A percentile compares a stretch with the other conserved stretches of the same genome.
phyloP scores from a whole-genome alignment of 2,113 vertebrate genomes.

The Excalfactoria chinensis region DNA sequence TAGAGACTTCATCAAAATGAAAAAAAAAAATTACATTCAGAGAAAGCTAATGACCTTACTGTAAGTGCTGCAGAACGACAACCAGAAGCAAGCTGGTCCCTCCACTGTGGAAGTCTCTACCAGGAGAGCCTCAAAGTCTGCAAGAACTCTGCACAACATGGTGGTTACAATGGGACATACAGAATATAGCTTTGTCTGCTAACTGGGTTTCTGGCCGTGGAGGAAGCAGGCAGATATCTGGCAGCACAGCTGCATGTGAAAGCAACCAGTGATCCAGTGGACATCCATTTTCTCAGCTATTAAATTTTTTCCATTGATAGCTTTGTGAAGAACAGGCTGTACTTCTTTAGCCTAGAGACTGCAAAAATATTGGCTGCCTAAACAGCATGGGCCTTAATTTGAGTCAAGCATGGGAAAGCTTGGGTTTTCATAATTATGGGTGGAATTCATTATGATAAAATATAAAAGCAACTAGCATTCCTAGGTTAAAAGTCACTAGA shows the following conservation, averaged over 20 bases:
- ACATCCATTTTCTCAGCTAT: neutral
- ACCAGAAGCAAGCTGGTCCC: neutral
- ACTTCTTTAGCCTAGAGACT: neutral
- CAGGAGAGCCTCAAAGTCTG: neutral
- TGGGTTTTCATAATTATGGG: neutral
- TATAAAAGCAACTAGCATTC: conserved; percentile 17
- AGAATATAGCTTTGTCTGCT: neutral
- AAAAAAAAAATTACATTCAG: conserved; percentile 16
- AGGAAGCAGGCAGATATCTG: neutral
- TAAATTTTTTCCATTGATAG: neutral
- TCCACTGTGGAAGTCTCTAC: neutral
- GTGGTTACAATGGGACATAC: neutral
- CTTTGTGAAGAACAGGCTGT: neutral
- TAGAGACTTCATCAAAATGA: conserved; percentile 53
- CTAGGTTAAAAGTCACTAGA: conserved; percentile 43
- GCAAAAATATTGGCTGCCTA: neutral
- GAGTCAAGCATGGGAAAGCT: conserved; percentile 42
- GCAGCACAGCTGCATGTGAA: neutral
- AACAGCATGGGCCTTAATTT: neutral
- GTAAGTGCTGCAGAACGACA: neutral
- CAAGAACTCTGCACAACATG: rapidly evolving
- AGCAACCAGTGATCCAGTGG: neutral
- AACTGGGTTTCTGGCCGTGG: rapidly evolving
- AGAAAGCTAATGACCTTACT: conserved; percentile 45
- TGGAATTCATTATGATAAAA: conserved; percentile 48